A percentile compares a stretch with the other conserved stretches of the same genome.
These are phyloP conservation scores for Caenorhabditis latens DNA, from an alignment of 1,140 invertebrate genomes.

Conservation along the genomic window DNA sequence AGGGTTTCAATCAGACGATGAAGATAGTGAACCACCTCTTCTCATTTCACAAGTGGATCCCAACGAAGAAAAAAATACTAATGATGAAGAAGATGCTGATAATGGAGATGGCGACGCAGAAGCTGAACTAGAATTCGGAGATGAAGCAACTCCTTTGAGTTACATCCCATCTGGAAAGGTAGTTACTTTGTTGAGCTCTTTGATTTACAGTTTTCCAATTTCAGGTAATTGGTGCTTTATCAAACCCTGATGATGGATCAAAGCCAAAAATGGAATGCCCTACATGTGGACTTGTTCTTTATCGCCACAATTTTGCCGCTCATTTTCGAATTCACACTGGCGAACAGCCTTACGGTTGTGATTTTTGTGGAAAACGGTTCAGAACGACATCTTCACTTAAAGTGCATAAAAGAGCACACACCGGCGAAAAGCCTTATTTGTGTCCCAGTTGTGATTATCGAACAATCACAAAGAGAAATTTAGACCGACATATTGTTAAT, in stretches of 20 bases:
- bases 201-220: neutral
- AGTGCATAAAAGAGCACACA: conserved; percentile 82
- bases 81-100: conserved; percentile 27
- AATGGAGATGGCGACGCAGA: neutral
- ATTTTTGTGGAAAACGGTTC: conserved; percentile 77
- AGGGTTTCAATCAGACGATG: conserved; percentile 19
- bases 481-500: conserved; percentile 73
- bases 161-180: conserved; percentile 29
- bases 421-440: conserved; percentile 96
- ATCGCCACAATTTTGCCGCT: conserved; percentile 73
- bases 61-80: conserved; percentile 1
- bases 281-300: conserved; percentile 72
- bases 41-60: conserved; percentile 24
- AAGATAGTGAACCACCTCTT: conserved; percentile 28
- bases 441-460: conserved; percentile 95
- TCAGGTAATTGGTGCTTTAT: conserved; percentile 45
- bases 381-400: conserved; percentile 73
- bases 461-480: conserved; percentile 83
- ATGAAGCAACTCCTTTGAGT: neutral
- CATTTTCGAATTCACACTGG: conserved; percentile 78
- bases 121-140: conserved; percentile 53
- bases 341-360: conserved; percentile 78
- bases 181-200: neutral
- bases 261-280: conserved; percentile 76
- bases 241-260: conserved; percentile 53